Evolutionary conservation across 2,888 invertebrate species (phyloP), one percentile per base, ranked within the genome.

Genomic region (Acanthacorydalis orientalis): DNA sequence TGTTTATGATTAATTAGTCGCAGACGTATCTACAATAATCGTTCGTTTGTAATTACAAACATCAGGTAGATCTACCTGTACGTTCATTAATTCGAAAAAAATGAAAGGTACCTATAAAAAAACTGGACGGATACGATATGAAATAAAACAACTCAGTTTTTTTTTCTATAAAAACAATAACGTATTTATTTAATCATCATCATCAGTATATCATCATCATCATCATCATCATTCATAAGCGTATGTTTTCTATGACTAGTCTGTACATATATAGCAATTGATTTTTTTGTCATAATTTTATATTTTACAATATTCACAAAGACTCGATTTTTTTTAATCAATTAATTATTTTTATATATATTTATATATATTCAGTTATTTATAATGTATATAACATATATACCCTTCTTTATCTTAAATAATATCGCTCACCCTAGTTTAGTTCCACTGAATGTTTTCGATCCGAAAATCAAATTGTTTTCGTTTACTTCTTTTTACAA

Each of bases 241-340:
- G 66, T 66, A 66, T 64, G 61, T 63, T 62, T 60, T 64, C 66
- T 66, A 66, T 66, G 66, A 66, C 66, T 66, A 66, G 66, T 42
- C 66, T 66, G 66, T 66, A 66, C 66, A 66, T 62, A 55, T 62
- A 60, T 59, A 62, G 62, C 61, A 59, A 60, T 62, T 60, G 61
- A 60, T 57, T 62, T 64, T 59, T 46, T 47, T 50, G 64, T 64
- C 63, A 64, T 63, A 64, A 64, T 63, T 63, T 64, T 64, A 64
- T 55, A 61, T 63, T 63, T 62, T 62, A 59, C 58, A 55, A 56
- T 52, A 56, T 55, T 23, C 31, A 23, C 42, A 42, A 15, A 42
- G 42, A 23, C 23, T 23, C 23, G 23, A 23, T 23, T 23, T 23
- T 23, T 23, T 23, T 23, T 23, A 23, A 23, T 23, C 23, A 23